These are phyloP conservation scores for Eupithecia subfuscata DNA, from an alignment of 2,888 invertebrate genomes.

Conservation along the genomic window DNA sequence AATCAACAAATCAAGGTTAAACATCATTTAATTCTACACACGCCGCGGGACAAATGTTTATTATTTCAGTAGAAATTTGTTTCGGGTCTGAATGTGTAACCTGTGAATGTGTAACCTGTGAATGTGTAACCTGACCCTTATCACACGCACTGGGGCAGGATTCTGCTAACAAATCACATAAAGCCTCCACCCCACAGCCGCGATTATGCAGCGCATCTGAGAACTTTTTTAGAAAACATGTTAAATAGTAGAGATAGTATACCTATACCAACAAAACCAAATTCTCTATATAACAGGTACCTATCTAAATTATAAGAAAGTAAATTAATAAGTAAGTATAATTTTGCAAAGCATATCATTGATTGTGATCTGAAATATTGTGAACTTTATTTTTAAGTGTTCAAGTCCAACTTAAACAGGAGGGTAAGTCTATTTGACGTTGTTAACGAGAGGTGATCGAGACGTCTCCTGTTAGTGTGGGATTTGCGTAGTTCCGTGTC, in stretches of 20 bases:
- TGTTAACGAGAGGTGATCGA: too few relatives aligned
- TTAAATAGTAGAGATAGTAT: too few relatives aligned
- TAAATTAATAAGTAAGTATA: conserved; percentile 22
- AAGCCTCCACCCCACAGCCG: too few relatives aligned
- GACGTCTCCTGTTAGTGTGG: too few relatives aligned
- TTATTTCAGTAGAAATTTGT: background rate
- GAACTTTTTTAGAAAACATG: too few relatives aligned
- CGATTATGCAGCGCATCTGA: too few relatives aligned
- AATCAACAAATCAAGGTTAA: background rate
- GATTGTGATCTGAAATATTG: conserved; percentile 39
- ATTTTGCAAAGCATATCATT: conserved; percentile 45
- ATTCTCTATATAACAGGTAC: background rate
- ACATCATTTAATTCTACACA: background rate
- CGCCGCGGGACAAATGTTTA: background rate
- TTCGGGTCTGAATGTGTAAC: background rate
- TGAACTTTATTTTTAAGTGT: conserved; percentile 21
- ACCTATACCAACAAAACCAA: background rate
- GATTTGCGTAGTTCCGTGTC: too few relatives aligned
- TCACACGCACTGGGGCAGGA: too few relatives aligned
- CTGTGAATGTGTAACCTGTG: too few relatives aligned
- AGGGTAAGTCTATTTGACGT: too few relatives aligned
- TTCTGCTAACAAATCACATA: too few relatives aligned
- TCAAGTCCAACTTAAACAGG: background rate
- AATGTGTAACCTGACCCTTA: background rate
- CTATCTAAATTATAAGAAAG: background rate